phyloP scores from a whole-genome alignment of 2,113 vertebrate species.

The Pavo muticus region DNA sequence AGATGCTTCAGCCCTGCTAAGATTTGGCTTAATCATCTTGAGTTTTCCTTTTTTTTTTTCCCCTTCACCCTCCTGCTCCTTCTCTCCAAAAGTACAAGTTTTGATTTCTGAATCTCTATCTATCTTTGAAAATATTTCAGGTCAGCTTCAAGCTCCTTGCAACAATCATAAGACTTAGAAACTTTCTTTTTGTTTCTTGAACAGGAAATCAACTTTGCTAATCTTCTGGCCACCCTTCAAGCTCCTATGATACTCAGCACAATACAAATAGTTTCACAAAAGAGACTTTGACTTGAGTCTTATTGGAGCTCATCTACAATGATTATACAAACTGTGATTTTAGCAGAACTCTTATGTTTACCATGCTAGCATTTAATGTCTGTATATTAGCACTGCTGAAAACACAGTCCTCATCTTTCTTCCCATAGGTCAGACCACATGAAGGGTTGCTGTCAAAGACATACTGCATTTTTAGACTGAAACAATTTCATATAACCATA shows the following conservation, averaged over 20 bases:
- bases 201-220: not conserved
- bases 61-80: conserved; percentile 59
- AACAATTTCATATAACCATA: not conserved
- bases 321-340: not conserved
- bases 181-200: not conserved
- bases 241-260: not conserved
- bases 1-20: conserved; percentile 56
- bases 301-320: not conserved
- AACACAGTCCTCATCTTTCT: not conserved
- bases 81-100: conserved; percentile 50
- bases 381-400: not conserved
- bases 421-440: not conserved
- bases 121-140: conserved; percentile 37
- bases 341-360: not conserved
- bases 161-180: not conserved
- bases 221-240: not conserved
- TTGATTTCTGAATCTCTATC: conserved; percentile 27
- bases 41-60: conserved; percentile 44
- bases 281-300: not conserved
- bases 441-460: not conserved
- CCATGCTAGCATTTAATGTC: not conserved
- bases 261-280: not conserved
- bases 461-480: not conserved
- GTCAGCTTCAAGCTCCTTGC: not conserved
- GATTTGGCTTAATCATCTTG: conserved; percentile 65